A percentile compares a stretch with the other conserved stretches of the same genome.
These are phyloP conservation scores for Reticulitermes lucifugus DNA, from an alignment of 2,888 invertebrate species.

Conservation along the genomic window DNA sequence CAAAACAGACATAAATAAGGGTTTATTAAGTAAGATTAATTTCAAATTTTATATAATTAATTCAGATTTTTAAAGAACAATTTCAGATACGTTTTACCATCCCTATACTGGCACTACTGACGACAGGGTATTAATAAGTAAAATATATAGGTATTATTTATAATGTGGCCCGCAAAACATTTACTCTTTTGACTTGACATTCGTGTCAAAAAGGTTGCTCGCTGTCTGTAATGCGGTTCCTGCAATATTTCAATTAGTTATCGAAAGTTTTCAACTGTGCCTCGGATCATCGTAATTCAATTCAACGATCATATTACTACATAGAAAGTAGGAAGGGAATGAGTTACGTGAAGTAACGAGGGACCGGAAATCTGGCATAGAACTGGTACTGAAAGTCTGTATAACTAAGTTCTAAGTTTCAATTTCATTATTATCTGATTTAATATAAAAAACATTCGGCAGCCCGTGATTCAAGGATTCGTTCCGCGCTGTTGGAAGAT, in stretches of 20 bases:
- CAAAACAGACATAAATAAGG: too few relatives aligned
- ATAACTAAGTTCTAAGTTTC: neutral
- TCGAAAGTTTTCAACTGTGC: neutral
- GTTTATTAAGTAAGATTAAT: too few relatives aligned
- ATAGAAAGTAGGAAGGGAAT: neutral
- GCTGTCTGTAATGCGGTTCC: neutral
- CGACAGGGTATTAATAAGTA: too few relatives aligned
- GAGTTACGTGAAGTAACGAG: neutral
- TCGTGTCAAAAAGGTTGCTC: neutral
- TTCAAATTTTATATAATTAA: too few relatives aligned
- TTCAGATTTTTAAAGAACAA: too few relatives aligned
- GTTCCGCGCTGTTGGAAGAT: neutral
- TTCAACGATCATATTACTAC: neutral
- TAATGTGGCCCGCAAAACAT: too few relatives aligned
- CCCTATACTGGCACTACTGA: too few relatives aligned
- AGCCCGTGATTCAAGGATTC: neutral
- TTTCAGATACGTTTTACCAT: too few relatives aligned
- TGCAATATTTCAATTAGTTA: slow-evolving; percentile 8
- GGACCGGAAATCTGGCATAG: neutral
- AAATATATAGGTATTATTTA: too few relatives aligned
- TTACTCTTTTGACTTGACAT: too few relatives aligned
- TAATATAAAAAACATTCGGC: neutral
- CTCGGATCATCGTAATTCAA: neutral
- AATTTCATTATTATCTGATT: neutral
- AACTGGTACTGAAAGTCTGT: neutral